These are phyloP conservation scores for Rhizomys pruinosus DNA, from an alignment of 2,113 vertebrate species.

Conservation along the genomic window DNA sequence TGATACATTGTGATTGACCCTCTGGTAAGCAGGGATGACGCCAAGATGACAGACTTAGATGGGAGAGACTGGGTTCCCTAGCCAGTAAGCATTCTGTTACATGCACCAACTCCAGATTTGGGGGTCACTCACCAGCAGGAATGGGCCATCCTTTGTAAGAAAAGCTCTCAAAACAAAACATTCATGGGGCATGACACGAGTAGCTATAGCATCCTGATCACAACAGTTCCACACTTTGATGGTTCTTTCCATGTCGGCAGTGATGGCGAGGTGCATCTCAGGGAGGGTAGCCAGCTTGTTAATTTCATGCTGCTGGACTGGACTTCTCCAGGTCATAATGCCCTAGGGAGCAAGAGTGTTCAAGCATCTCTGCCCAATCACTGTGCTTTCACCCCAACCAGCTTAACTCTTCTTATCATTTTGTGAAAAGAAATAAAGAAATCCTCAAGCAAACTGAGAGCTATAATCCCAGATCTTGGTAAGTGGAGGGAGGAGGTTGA, in stretches of 20 bases:
- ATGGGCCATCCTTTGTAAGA: neutral
- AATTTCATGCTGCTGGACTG: neutral
- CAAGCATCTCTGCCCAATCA: neutral
- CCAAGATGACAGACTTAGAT: neutral
- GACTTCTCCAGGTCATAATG: conserved; percentile 27
- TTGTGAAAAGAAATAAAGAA: no score
- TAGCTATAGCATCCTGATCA: neutral
- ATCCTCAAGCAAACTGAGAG: no score
- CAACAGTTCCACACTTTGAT: conserved; percentile 57
- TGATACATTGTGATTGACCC: neutral
- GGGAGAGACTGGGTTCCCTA: neutral
- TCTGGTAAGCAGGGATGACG: neutral
- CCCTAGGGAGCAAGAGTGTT: neutral
- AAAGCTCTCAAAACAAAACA: neutral
- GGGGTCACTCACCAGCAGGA: conserved; percentile 49
- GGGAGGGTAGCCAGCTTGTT: neutral
- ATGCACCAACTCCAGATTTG: neutral
- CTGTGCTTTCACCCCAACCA: neutral
- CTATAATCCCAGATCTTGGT: no score
- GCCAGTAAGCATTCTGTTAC: neutral
- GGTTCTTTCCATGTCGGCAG: neutral
- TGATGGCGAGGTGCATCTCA: neutral
- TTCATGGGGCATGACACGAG: accelerated
- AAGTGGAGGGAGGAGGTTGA: no score
- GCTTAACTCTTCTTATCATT: no score